phyloP scores from a whole-genome alignment of 1,140 invertebrate genomes.

The Drosophila mayri region DNA sequence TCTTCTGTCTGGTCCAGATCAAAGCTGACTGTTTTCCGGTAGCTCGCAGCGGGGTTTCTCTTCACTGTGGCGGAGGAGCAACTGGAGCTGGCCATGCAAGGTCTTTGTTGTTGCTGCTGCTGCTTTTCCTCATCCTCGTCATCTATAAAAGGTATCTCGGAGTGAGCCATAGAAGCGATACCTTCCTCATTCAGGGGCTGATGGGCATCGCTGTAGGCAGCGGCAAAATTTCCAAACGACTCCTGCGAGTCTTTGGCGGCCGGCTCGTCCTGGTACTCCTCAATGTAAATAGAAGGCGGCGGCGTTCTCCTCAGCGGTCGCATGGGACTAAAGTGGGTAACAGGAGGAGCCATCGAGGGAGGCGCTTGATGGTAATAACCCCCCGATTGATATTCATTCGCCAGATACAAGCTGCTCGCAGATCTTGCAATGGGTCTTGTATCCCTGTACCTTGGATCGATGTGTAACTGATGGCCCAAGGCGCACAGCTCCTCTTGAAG shows the following conservation, averaged over 20 bases:
- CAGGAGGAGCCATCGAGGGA: constrained; percentile 14
- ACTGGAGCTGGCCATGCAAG: constrained; percentile 40
- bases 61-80: constrained; percentile 35
- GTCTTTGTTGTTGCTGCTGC: constrained; percentile 37
- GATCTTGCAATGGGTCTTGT: constrained; percentile 79
- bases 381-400: constrained; percentile 56
- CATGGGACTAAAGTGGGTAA: constrained; percentile 66
- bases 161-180: constrained; percentile 77
- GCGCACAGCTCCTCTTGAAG: constrained; percentile 80
- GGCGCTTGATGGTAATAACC: constrained; percentile 49
- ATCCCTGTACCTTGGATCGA: constrained; percentile 83
- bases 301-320: constrained; percentile 66
- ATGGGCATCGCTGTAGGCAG: constrained; percentile 71
- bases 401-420: constrained; percentile 73
- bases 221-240: constrained; percentile 70
- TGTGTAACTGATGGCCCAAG: constrained; percentile 77
- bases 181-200: constrained; percentile 83
- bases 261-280: constrained; percentile 81
- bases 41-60: constrained; percentile 52
- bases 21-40: constrained; percentile 84
- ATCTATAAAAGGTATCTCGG: constrained; percentile 83
- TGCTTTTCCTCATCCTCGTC: constrained; percentile 73
- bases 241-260: constrained; percentile 65
- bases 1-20: constrained; percentile 73
- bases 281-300: constrained; percentile 83